Conservation (phyloP, 2,888 invertebrate genomes). For the Gymnosoma rotundatum region DNA sequence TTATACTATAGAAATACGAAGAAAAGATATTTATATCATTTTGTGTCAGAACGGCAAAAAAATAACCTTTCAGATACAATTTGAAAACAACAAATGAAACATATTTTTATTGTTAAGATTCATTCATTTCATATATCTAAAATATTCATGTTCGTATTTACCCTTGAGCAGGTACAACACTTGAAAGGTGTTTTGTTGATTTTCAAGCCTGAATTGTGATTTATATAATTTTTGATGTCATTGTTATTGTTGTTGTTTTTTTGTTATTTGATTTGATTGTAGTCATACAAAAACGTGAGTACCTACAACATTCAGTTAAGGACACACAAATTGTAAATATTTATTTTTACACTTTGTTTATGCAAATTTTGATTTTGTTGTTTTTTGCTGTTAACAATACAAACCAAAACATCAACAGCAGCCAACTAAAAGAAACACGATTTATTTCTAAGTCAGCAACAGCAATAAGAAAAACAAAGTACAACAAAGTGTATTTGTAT, state of each 20-base stretch:
- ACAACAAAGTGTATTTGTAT: background rate
- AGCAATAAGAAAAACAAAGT: conserved; percentile 1
- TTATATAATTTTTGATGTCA: conserved; percentile 31
- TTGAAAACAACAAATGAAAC: conserved; percentile 32
- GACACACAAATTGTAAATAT: conserved; percentile 34
- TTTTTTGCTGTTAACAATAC: conserved; percentile 17
- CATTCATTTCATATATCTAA: conserved; percentile 1
- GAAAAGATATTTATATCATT: conserved; percentile 9
- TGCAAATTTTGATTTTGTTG: conserved; percentile 42
- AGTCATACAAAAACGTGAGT: conserved; percentile 21
- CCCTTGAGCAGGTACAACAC: conserved; percentile 34
- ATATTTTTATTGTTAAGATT: conserved; percentile 32
- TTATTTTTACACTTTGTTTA: conserved; percentile 52
- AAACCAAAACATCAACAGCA: conserved; percentile 4
- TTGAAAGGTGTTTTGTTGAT: conserved; percentile 63
- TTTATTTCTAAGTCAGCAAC: conserved; percentile 43
- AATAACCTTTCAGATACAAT: conserved; percentile 25
- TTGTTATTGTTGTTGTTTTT: conserved; percentile 7
- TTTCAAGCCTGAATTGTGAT: conserved; percentile 58
- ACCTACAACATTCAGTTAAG: conserved; percentile 17
- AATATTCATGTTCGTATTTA: background rate
- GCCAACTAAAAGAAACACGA: conserved; percentile 30
- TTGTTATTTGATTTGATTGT: conserved; percentile 6
- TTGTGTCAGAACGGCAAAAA: background rate
- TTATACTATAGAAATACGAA: background rate